Conservation (phyloP, 2,113 vertebrate species). For the Chrysochloris asiatica region DNA sequence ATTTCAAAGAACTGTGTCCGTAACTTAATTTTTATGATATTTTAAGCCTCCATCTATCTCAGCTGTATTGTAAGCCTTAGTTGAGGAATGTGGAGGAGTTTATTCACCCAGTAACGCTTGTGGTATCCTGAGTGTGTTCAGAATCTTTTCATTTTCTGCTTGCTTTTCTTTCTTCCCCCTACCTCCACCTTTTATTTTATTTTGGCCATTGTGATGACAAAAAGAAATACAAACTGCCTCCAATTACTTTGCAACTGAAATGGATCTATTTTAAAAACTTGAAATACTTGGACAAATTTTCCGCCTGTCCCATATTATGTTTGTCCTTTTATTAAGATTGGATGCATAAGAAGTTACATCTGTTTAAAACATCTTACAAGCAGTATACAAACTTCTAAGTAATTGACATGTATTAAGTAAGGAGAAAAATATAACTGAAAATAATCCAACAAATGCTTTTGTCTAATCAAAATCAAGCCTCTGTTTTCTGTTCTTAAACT, state of each 20-base stretch:
- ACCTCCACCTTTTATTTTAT: neutral
- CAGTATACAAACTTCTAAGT: neutral
- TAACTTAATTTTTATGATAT: conserved; percentile 8
- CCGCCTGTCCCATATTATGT: neutral
- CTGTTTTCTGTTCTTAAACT: conserved; percentile 1
- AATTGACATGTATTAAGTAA: too few species aligned
- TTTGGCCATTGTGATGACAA: neutral
- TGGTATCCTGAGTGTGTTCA: neutral
- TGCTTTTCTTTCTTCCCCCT: neutral
- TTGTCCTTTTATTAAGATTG: neutral
- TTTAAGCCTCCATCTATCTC: neutral
- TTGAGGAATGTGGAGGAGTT: neutral
- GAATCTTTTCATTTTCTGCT: neutral
- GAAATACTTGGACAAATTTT: conserved; percentile 4
- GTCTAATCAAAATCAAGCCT: conserved; percentile 16
- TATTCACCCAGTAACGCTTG: neutral
- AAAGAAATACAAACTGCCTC: conserved; percentile 38
- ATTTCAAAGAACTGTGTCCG: neutral
- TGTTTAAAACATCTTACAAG: neutral
- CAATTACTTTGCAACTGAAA: neutral
- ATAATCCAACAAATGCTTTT: neutral
- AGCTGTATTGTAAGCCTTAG: neutral
- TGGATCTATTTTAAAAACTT: conserved; percentile 27
- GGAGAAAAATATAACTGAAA: conserved; percentile 25
- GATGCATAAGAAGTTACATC: neutral